Conservation (phyloP, 2,888 invertebrate species). For the Cybosia mesomella region DNA sequence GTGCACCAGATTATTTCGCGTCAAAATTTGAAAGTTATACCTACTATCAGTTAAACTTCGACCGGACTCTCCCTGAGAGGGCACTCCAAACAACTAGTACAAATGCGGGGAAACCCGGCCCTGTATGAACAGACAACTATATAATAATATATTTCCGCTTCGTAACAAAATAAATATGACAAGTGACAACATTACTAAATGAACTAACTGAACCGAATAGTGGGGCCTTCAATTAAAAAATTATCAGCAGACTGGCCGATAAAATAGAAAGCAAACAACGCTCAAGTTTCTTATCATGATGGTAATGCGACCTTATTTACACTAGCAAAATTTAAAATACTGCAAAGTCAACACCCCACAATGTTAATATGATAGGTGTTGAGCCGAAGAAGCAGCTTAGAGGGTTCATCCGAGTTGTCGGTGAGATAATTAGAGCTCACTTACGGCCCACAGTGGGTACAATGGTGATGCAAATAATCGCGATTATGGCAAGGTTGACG, state of each 20-base stretch:
- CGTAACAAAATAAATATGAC: slow-evolving; percentile 5
- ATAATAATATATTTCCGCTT: slow-evolving; percentile 6
- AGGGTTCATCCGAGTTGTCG: slow-evolving; percentile 46
- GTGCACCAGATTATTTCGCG: neutral
- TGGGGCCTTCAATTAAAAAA: slow-evolving; percentile 47
- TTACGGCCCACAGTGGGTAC: slow-evolving; percentile 72
- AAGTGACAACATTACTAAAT: slow-evolving; percentile 10
- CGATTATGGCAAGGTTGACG: slow-evolving; percentile 87
- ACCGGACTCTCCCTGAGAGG: neutral
- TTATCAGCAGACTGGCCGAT: slow-evolving; percentile 50
- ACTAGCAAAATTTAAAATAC: slow-evolving; percentile 31
- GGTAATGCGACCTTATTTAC: slow-evolving; percentile 36
- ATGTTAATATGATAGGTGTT: slow-evolving; percentile 20
- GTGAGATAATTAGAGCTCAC: slow-evolving; percentile 72
- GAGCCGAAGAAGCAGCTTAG: slow-evolving; percentile 27
- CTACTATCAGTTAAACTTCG: neutral
- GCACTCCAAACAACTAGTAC: neutral
- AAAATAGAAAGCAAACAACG: slow-evolving; percentile 56
- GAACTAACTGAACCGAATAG: slow-evolving; percentile 26
- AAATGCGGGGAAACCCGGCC: neutral
- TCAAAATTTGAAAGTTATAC: neutral
- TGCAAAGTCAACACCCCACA: slow-evolving; percentile 30
- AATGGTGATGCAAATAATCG: slow-evolving; percentile 85
- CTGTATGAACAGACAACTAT: neutral
- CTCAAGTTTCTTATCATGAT: slow-evolving; percentile 50